phyloP scores from a whole-genome alignment of 2,888 invertebrate species.

The Mechanitis mazaeus region DNA sequence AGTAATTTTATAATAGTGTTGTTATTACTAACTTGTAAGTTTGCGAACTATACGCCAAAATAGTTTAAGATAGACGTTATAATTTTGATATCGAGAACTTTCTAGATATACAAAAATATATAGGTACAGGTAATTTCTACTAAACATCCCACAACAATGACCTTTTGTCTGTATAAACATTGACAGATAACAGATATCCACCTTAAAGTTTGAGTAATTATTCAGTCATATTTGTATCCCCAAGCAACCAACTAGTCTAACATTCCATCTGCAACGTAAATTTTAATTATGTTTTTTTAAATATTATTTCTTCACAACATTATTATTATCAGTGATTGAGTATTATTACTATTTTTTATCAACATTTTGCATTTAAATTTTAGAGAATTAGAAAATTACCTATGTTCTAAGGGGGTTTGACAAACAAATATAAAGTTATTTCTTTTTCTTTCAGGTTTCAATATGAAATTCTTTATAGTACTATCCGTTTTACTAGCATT shows the following conservation, averaged over 20 bases:
- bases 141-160: no score
- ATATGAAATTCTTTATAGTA: slow-evolving; percentile 47
- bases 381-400: no score
- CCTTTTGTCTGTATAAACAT: not conserved
- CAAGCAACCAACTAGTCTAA: slow-evolving; percentile 4
- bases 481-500: slow-evolving; percentile 38
- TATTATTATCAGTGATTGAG: no score
- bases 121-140: no score
- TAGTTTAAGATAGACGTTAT: no score
- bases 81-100: no score
- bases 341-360: no score
- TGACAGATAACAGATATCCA: not conserved
- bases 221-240: not conserved
- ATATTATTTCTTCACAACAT: not conserved
- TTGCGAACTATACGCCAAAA: no score
- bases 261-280: not conserved
- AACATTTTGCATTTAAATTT: no score
- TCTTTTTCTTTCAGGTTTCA: slow-evolving; percentile 13
- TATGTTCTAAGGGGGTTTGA: not conserved
- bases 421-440: not conserved
- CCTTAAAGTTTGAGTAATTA: not conserved
- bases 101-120: no score
- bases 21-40: no score
- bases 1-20: no score
- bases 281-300: not conserved